Conservation (phyloP, 2,888 invertebrate species). For the Plagiodera versicolora region DNA sequence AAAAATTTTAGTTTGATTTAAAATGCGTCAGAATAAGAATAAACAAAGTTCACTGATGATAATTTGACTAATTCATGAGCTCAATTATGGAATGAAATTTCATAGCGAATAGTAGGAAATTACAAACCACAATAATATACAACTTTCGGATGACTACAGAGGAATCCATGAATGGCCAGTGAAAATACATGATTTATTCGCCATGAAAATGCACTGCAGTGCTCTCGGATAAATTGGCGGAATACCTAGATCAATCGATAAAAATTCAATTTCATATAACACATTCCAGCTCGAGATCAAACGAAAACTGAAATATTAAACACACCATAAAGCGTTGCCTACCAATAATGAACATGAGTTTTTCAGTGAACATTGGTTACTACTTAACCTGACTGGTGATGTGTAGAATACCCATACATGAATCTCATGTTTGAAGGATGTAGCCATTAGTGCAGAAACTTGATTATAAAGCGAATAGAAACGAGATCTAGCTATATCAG, state of each 20-base stretch:
- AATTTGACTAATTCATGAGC: too few relatives aligned
- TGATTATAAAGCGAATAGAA: too few relatives aligned
- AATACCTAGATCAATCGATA: slow-evolving; percentile 2
- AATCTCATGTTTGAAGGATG: too few relatives aligned
- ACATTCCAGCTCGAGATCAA: neutral
- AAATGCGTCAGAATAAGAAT: too few relatives aligned
- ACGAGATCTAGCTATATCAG: too few relatives aligned
- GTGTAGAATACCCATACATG: too few relatives aligned
- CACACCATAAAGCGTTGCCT: neutral
- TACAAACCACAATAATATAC: too few relatives aligned
- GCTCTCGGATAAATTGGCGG: neutral
- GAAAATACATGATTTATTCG: neutral
- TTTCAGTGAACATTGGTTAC: neutral
- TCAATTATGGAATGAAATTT: too few relatives aligned
- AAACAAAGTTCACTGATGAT: too few relatives aligned
- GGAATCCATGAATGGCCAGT: neutral
- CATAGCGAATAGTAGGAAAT: too few relatives aligned
- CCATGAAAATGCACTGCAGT: slow-evolving; percentile 1
- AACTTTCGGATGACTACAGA: neutral
- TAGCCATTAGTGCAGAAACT: too few relatives aligned
- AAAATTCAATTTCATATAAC: slow-evolving; percentile 8
- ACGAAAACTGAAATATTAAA: neutral
- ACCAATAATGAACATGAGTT: neutral
- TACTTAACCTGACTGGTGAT: neutral
- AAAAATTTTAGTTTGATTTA: too few relatives aligned